Evolutionary conservation across 2,888 invertebrate species (phyloP), one percentile per base, ranked within the genome.

Genomic region (Eristalis pertinax): DNA sequence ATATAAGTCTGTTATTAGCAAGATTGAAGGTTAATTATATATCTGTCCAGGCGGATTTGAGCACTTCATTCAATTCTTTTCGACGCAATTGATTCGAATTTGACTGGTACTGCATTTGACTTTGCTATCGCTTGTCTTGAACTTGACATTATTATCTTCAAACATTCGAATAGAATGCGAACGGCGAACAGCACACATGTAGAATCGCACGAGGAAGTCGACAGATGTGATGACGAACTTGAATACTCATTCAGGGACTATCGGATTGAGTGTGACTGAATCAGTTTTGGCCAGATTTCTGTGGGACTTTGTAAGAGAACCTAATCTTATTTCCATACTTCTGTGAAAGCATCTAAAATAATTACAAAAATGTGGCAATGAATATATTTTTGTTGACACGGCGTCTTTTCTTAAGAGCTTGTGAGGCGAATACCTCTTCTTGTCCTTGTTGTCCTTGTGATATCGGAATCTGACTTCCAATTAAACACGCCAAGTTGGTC

Each of bases 101-200:
- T 0, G 4, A 65, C 35, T 41, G 22, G 4, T 13, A 3, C 35
- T 35, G 35, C 4, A 58, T 69, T 69, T 58, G 19, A 70, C 35
- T 60, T 24, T 70, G 11, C 38, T 58, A 58, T n/a, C 58, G 60
- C 24, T 35, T 22, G 15, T 70, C 60, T 60, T 70, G 70, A 70
- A 70, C 70, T 70, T 70, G 70, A 29, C 22, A 35, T 60, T 60
- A 58, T 11, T 50, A 50, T 50, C 50, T 19, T 19, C 19, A 50
- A 19, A 19, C 19, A 50, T 50, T 50, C 43, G 43, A 1, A 4
- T n/a, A 4, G 15, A n/a, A 15, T 43, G 43, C n/a, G n/a, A 43
- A 43, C 43, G n/a, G 43, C n/a, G n/a, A 43, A 43, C 43, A 43
- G 1, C n/a, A 5, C 13, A 43, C n/a, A n/a, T n/a, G 1, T 19